Conservation (phyloP, 2,113 vertebrate genomes). For the Nycticebus coucang region DNA sequence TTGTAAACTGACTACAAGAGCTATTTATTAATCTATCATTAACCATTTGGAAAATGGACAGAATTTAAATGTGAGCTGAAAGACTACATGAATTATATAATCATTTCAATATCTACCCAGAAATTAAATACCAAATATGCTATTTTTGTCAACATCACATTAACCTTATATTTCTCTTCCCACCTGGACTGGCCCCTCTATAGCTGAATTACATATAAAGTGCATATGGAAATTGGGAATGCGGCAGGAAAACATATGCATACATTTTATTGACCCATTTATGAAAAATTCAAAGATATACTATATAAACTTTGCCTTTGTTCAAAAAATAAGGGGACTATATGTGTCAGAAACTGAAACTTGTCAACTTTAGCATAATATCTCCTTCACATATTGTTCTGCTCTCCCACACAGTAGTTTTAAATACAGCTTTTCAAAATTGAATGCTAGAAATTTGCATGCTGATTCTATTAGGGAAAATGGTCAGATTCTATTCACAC, state of each 20-base stretch:
- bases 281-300: background rate
- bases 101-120: background rate
- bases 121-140: background rate
- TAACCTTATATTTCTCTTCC: background rate
- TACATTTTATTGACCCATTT: background rate
- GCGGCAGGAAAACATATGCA: background rate
- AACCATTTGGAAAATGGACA: background rate
- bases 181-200: background rate
- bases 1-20: background rate
- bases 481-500: conserved; percentile 44
- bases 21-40: background rate
- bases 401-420: conserved; percentile 64
- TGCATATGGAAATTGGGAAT: background rate
- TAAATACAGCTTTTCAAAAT: conserved; percentile 61
- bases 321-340: background rate
- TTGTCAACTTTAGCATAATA: conserved; percentile 2
- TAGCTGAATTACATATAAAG: background rate
- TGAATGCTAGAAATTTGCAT: conserved; percentile 59
- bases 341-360: conserved; percentile 47
- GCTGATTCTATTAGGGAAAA: conserved; percentile 68
- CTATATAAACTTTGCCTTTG: conserved; percentile 4
- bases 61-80: conserved; percentile 38
- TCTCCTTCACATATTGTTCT: conserved; percentile 64
- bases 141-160: conserved; percentile 11
- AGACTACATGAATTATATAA: background rate